phyloP scores from a whole-genome alignment of 2,888 invertebrate species.

The Pachydiplax longipennis region DNA sequence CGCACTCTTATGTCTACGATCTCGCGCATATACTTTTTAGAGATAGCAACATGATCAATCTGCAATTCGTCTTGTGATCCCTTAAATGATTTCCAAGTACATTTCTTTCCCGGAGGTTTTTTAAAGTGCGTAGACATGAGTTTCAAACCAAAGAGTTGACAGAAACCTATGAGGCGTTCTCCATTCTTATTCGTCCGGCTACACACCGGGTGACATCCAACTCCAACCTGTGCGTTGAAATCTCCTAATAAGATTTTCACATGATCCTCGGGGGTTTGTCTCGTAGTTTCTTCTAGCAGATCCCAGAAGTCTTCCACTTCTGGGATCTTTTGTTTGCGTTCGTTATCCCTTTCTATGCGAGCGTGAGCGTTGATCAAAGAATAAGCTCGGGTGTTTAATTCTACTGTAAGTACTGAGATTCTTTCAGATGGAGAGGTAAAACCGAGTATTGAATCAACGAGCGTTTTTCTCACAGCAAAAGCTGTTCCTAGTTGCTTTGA shows the following conservation, averaged over 20 bases:
- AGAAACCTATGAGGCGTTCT: conserved; percentile 47
- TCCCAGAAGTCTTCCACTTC: conserved; percentile 50
- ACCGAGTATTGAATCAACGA: too few species aligned
- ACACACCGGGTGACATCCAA: conserved; percentile 49
- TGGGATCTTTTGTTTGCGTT: conserved; percentile 40
- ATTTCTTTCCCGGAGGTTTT: conserved; percentile 46
- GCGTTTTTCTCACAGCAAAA: too few species aligned
- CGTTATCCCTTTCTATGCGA: conserved; percentile 49
- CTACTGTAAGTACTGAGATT: too few species aligned
- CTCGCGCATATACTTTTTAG: too few species aligned
- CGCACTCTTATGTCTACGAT: too few species aligned
- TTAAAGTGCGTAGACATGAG: conserved; percentile 47
- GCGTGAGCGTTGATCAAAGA: conserved; percentile 50
- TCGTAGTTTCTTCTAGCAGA: conserved; percentile 47
- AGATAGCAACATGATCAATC: too few species aligned
- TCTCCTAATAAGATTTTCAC: conserved; percentile 50
- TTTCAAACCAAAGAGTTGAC: conserved; percentile 45
- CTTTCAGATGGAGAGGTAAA: too few species aligned
- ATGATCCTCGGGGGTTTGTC: conserved; percentile 48
- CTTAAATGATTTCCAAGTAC: conserved; percentile 29
- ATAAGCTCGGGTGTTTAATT: neutral
- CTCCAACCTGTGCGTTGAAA: conserved; percentile 51
- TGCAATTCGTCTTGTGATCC: too few species aligned
- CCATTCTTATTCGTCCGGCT: conserved; percentile 49
- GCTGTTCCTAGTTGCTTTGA: too few species aligned